A percentile compares a stretch with the other conserved stretches of the same genome.
Evolutionary conservation across 2,888 invertebrate species (phyloP).

Genomic region (Toxonevra muliebris): DNA sequence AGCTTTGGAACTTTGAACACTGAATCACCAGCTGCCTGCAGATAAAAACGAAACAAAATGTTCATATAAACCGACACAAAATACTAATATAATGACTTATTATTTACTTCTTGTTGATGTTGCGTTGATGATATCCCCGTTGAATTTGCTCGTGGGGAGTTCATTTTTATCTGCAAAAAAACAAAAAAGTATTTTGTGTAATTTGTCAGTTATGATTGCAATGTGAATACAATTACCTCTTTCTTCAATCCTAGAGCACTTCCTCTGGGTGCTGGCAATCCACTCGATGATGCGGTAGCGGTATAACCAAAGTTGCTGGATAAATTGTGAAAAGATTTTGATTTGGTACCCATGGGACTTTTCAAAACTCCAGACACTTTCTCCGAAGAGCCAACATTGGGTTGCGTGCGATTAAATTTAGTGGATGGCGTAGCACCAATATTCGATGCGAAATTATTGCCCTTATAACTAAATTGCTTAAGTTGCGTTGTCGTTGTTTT

Average conservation of each 20-base stretch:
- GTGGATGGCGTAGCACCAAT: neutral
- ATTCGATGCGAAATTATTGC: conserved; percentile 1
- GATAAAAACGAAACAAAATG: neutral
- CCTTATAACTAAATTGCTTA: conserved; percentile 18
- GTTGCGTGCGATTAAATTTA: conserved; percentile 37
- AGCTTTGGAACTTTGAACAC: conserved; percentile 59
- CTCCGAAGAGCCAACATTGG: conserved; percentile 37
- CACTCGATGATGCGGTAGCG: conserved; percentile 15
- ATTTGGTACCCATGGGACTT: conserved; percentile 64
- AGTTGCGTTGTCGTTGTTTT: conserved; percentile 32
- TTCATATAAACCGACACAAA: too few species aligned
- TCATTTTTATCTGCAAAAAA: conserved; percentile 32
- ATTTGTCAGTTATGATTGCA: too few species aligned
- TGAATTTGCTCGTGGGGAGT: conserved; percentile 38
- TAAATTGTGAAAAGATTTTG: conserved; percentile 64
- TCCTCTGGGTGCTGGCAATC: conserved; percentile 22
- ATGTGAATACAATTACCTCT: too few species aligned
- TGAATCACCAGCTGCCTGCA: conserved; percentile 49
- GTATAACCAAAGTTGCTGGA: conserved; percentile 40
- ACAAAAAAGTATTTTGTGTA: neutral
- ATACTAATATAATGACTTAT: too few species aligned
- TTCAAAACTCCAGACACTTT: conserved; percentile 43
- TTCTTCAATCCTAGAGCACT: conserved; percentile 35
- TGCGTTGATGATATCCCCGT: conserved; percentile 2
- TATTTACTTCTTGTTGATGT: neutral